These are phyloP conservation scores for Mesoligia furuncula DNA, from an alignment of 2,888 invertebrate genomes.

Conservation along the genomic window DNA sequence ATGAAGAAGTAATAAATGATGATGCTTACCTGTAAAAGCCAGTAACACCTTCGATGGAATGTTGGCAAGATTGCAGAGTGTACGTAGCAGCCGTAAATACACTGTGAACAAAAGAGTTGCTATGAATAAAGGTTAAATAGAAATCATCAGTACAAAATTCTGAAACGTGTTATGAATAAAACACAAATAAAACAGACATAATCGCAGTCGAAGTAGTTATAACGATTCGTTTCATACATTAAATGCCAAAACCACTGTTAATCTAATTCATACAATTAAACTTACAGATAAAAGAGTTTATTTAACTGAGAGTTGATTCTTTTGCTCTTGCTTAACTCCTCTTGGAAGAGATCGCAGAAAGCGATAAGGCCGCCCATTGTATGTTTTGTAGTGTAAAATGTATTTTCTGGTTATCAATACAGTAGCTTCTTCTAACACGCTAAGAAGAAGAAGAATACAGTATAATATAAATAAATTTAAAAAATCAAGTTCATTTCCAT, in stretches of 20 bases:
- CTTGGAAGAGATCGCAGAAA: no score
- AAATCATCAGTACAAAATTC: not conserved
- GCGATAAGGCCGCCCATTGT: no score
- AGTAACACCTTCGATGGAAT: slow-evolving; percentile 99
- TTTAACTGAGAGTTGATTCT: not conserved
- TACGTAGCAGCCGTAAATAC: slow-evolving; percentile 99
- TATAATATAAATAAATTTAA: not conserved
- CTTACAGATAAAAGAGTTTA: not conserved
- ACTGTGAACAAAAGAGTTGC: slow-evolving; percentile 88
- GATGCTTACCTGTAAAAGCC: slow-evolving; percentile 96
- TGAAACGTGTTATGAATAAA: not conserved
- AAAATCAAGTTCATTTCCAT: slow-evolving; percentile 13
- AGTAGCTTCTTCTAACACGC: no score
- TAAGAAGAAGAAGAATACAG: no score
- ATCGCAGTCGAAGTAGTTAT: not conserved
- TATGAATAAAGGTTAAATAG: not conserved
- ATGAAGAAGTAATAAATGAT: not conserved
- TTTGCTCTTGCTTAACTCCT: not conserved
- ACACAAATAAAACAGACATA: not conserved
- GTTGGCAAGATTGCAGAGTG: slow-evolving; percentile 99
- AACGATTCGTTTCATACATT: no score
- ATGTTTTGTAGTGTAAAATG: no score
- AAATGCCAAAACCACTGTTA: not conserved
- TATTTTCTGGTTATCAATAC: no score
- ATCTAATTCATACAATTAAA: no score